Evolutionary conservation across 2,888 invertebrate species (phyloP).

Genomic region (Leptinotarsa peninsularis): DNA sequence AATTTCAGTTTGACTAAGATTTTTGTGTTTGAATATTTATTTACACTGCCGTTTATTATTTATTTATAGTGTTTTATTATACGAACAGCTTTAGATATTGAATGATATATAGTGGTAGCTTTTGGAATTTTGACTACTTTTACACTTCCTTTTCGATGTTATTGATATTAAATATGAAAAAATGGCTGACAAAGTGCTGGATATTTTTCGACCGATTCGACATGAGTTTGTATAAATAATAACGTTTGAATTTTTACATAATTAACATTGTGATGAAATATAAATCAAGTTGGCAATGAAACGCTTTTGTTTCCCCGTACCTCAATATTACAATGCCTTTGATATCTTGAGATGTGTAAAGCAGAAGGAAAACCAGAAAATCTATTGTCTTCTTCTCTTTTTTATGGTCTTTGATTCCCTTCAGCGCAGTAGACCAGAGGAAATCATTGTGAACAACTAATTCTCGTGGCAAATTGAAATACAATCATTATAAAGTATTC

Average conservation of each 20-base stretch:
- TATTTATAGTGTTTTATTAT: not conserved
- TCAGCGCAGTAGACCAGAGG: no score
- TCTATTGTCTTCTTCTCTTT: no score
- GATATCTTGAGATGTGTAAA: not conserved
- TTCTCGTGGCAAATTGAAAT: no score
- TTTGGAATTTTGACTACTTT: constrained; percentile 7
- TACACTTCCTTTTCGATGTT: constrained; percentile 14
- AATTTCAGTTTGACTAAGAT: not conserved
- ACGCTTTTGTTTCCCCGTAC: not conserved
- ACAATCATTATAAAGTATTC: no score
- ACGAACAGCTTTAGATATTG: constrained; percentile 11
- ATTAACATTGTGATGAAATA: constrained; percentile 8
- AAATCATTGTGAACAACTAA: no score
- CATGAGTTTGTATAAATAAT: not conserved
- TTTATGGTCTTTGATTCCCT: no score
- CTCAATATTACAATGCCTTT: not conserved
- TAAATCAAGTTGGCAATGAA: not conserved
- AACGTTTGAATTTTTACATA: constrained; percentile 12
- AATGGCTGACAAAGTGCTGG: constrained; percentile 5
- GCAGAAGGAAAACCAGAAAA: not conserved
- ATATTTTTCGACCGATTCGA: constrained; percentile 18
- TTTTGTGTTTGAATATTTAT: not conserved
- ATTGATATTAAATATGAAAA: not conserved
- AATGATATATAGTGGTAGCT: not conserved
- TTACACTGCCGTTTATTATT: constrained; percentile 6